Evolutionary conservation across 2,113 vertebrate species (phyloP).

Genomic region (Pyxicephalus adspersus): DNA sequence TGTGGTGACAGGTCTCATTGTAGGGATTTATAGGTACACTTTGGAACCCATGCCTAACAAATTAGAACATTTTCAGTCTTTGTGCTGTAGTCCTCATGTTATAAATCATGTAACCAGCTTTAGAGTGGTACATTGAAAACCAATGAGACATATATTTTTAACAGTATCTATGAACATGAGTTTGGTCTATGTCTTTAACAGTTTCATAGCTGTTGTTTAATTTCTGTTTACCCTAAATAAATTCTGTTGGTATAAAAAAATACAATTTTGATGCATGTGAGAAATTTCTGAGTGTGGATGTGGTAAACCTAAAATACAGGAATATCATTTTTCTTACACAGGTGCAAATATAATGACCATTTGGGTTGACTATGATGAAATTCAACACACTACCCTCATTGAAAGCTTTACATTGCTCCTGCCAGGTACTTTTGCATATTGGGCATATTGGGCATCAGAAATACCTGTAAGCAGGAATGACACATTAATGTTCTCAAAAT

Average conservation of each 20-base stretch:
- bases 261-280: neutral
- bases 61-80: slow-evolving; percentile 75
- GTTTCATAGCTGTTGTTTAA: neutral
- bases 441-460: too few relatives aligned
- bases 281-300: neutral
- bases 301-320: neutral
- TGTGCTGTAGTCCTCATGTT: slow-evolving; percentile 66
- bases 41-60: slow-evolving; percentile 69
- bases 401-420: too few relatives aligned
- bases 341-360: too few relatives aligned
- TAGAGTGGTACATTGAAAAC: slow-evolving; percentile 22
- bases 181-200: neutral
- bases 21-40: slow-evolving; percentile 74
- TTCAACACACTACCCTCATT: too few relatives aligned
- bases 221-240: neutral
- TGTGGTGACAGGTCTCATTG: slow-evolving; percentile 74
- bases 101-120: slow-evolving; percentile 64
- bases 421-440: too few relatives aligned
- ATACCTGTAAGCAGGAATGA: too few relatives aligned
- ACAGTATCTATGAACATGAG: slow-evolving; percentile 24
- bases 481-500: too few relatives aligned
- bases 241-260: slow-evolving; percentile 1
- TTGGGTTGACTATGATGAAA: too few relatives aligned
- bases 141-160: slow-evolving; percentile 16
- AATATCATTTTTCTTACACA: too few relatives aligned